Conservation (phyloP, 1,140 invertebrate species). For the Drosophila sulfurigaster region DNA sequence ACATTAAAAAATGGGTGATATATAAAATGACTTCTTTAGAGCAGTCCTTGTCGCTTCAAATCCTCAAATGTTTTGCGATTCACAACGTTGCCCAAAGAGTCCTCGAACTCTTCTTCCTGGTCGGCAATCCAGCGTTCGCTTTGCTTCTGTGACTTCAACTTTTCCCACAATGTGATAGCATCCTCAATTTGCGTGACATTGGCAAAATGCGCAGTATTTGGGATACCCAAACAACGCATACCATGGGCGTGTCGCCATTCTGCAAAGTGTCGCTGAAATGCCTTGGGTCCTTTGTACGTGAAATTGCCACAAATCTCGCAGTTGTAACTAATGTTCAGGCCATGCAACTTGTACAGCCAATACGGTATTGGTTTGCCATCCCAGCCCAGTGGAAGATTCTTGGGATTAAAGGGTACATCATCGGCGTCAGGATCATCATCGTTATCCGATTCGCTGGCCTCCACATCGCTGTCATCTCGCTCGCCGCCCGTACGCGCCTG, state of each 20-base stretch:
- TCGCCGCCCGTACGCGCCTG: constrained; percentile 98
- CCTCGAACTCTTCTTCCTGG: constrained; percentile 99
- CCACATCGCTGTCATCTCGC: constrained; percentile 95
- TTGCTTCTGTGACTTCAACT: constrained; percentile 97
- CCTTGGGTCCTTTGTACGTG: constrained; percentile 99
- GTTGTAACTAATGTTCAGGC: constrained; percentile 99
- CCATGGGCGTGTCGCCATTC: constrained; percentile 99
- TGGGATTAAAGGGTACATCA: constrained; percentile 99
- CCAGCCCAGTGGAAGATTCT: constrained; percentile 99
- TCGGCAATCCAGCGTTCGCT: constrained; percentile 98
- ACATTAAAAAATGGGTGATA: constrained; percentile 25
- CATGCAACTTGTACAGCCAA: constrained; percentile 99
- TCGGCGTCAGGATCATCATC: constrained; percentile 95
- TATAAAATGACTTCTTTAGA: constrained; percentile 86
- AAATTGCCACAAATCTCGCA: constrained; percentile 99
- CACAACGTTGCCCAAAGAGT: constrained; percentile 99
- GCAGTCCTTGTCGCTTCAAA: constrained; percentile 98
- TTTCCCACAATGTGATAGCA: constrained; percentile 98
- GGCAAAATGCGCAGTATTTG: constrained; percentile 99
- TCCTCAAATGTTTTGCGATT: constrained; percentile 99
- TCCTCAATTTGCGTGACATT: constrained; percentile 99
- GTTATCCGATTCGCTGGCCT: constrained; percentile 94
- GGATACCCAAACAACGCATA: constrained; percentile 99
- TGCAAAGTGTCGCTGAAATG: constrained; percentile 99
- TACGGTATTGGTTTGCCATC: constrained; percentile 99